Conservation (phyloP, 1,140 invertebrate genomes). For the Physella acuta region DNA sequence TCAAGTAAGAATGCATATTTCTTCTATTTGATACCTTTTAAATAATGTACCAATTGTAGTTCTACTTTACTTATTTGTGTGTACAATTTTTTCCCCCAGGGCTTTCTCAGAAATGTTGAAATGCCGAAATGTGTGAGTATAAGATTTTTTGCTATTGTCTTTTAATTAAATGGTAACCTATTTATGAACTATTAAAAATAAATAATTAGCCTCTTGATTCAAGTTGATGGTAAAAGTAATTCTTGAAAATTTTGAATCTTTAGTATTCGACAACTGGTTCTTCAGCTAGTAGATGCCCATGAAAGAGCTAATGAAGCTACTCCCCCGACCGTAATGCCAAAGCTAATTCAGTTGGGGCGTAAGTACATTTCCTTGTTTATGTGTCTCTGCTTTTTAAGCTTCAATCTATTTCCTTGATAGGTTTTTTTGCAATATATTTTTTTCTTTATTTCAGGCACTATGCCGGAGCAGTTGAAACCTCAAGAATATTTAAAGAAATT, state of each 20-base stretch:
- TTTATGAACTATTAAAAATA: too few species aligned
- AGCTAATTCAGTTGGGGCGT: slow-evolving; percentile 46
- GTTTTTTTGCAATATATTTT: too few species aligned
- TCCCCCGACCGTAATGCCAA: slow-evolving; percentile 41
- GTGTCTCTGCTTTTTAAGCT: background rate
- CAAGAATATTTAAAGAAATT: slow-evolving; percentile 90
- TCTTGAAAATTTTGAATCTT: slow-evolving; percentile 21
- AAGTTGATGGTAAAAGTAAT: too few species aligned
- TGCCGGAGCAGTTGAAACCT: slow-evolving; percentile 92
- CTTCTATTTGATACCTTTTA: too few species aligned
- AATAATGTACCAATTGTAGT: background rate
- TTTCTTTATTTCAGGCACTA: slow-evolving; percentile 61
- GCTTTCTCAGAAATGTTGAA: slow-evolving; percentile 80
- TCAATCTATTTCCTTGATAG: background rate
- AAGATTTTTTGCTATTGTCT: background rate
- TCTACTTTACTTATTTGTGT: background rate
- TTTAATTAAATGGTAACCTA: too few species aligned
- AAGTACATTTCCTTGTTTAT: slow-evolving; percentile 30
- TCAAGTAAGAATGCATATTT: slow-evolving; percentile 65
- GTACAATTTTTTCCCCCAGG: slow-evolving; percentile 42
- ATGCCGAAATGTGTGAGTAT: slow-evolving; percentile 47
- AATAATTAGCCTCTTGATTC: too few species aligned
- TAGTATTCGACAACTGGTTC: slow-evolving; percentile 44
- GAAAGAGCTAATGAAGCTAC: slow-evolving; percentile 40
- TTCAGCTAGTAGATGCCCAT: slow-evolving; percentile 44